Percentiles rank a stretch among this genome's conserved stretches.
These are phyloP conservation scores for Pogonomyrmex barbatus DNA, from an alignment of 1,140 invertebrate species.

Conservation along the genomic window DNA sequence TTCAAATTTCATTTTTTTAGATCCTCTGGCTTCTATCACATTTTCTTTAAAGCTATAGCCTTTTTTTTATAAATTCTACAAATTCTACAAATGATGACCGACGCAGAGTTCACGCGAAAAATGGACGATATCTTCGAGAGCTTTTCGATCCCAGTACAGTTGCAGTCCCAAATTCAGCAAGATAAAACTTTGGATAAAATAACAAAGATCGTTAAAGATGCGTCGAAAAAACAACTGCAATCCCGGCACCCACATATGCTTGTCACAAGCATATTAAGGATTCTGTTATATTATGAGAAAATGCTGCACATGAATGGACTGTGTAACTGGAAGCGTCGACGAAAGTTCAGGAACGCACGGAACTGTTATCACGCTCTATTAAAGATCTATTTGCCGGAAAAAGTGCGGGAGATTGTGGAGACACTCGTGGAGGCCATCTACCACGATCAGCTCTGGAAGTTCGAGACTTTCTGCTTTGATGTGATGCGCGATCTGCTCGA, in stretches of 20 bases:
- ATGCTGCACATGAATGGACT: slow-evolving; percentile 45
- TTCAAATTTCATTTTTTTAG: background rate
- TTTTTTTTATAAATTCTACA: background rate
- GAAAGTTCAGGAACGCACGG: slow-evolving; percentile 70
- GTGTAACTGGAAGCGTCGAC: slow-evolving; percentile 75
- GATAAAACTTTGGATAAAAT: slow-evolving; percentile 59
- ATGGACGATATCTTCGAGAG: slow-evolving; percentile 43
- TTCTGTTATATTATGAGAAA: slow-evolving; percentile 69
- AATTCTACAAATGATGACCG: slow-evolving; percentile 58
- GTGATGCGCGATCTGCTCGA: slow-evolving; percentile 73
- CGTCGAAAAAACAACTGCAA: slow-evolving; percentile 68
- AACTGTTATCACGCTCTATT: slow-evolving; percentile 76
- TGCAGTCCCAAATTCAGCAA: background rate
- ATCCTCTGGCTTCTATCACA: background rate
- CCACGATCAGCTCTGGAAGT: slow-evolving; percentile 77
- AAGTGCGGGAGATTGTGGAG: slow-evolving; percentile 67
- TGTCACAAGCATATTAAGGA: slow-evolving; percentile 72
- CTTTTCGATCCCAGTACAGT: background rate
- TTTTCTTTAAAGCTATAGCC: slow-evolving; percentile 30
- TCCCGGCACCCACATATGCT: slow-evolving; percentile 64
- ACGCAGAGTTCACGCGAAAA: slow-evolving; percentile 36
- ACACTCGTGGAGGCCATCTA: slow-evolving; percentile 74
- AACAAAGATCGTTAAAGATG: slow-evolving; percentile 36
- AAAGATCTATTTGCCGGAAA: slow-evolving; percentile 71
- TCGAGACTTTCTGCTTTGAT: slow-evolving; percentile 76